Evolutionary conservation across 2,888 invertebrate genomes (phyloP).

Genomic region (Tetanocera ferruginea): DNA sequence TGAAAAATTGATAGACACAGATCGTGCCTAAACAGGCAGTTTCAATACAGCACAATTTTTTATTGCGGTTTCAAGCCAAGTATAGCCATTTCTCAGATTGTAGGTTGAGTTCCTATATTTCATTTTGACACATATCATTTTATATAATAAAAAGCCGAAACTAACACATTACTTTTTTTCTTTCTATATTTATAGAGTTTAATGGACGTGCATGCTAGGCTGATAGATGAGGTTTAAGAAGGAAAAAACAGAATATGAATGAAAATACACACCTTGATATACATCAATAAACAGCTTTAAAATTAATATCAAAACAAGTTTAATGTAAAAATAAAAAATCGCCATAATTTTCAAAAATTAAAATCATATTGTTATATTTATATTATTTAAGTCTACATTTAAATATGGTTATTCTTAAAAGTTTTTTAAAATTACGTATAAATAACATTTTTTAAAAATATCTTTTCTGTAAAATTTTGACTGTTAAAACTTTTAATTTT

Average conservation of each 20-base stretch:
- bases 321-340: no score
- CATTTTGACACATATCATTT: not conserved
- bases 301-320: not conserved
- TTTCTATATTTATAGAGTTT: conserved; percentile 75
- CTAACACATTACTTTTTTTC: not conserved
- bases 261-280: not conserved
- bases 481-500: no score
- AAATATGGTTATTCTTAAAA: no score
- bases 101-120: not conserved
- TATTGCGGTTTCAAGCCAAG: not conserved
- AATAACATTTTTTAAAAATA: no score
- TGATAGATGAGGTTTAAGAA: conserved; percentile 73
- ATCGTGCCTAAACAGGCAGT: conserved; percentile 29
- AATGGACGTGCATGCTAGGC: conserved; percentile 86
- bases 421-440: not conserved
- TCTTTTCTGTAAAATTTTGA: no score
- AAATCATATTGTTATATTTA: no score
- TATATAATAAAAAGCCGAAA: not conserved
- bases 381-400: no score
- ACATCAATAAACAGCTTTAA: conserved; percentile 6
- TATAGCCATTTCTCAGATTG: not conserved
- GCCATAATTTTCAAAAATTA: no score
- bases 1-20: conserved; percentile 46
- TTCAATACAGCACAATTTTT: conserved; percentile 2
- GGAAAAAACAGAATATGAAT: not conserved